A percentile compares a stretch with the other conserved stretches of the same genome.
Conservation (phyloP, 2,113 vertebrate species). For the Sander lucioperca region DNA sequence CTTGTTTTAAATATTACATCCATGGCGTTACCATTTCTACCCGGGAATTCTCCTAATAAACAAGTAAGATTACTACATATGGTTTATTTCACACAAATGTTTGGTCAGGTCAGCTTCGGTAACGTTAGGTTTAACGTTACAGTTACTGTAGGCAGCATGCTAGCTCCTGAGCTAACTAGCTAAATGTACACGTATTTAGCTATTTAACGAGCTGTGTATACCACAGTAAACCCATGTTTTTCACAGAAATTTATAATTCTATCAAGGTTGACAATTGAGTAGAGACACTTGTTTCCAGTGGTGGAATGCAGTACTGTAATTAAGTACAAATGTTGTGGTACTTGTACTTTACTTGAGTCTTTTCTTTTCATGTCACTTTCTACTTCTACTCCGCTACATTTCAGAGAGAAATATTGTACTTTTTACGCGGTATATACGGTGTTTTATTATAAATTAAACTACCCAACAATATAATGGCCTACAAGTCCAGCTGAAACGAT, state of each 20-base stretch:
- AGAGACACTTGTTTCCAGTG: no score
- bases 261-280: neutral
- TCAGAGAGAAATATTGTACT: no score
- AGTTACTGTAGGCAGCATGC: neutral
- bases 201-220: no score
- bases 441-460: no score
- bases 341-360: no score
- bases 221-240: neutral
- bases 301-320: no score
- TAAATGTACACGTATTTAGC: neutral
- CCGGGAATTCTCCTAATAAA: conserved; percentile 80
- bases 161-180: neutral
- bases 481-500: no score
- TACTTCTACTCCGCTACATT: no score
- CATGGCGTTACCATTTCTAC: conserved; percentile 88
- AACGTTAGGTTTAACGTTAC: neutral
- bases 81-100: rapidly evolving
- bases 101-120: neutral
- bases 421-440: no score
- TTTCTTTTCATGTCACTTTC: no score
- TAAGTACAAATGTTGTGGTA: no score
- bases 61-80: conserved; percentile 82
- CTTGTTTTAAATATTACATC: neutral
- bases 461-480: no score
- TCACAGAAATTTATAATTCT: neutral